Evolutionary conservation across 2,888 invertebrate species (phyloP).

Genomic region (Tuta absoluta): DNA sequence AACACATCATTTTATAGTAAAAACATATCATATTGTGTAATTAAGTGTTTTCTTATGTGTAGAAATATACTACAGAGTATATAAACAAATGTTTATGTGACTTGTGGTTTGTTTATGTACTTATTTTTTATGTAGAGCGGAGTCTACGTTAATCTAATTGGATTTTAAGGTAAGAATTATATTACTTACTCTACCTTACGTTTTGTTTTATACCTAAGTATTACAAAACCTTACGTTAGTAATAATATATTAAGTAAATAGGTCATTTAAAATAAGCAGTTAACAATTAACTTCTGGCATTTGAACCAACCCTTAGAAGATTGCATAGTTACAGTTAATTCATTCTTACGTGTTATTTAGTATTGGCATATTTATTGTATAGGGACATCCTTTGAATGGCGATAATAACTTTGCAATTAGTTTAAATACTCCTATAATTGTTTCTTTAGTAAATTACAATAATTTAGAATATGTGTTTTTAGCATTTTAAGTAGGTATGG

Average conservation of each 20-base stretch:
- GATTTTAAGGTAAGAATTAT: slow-evolving; percentile 46
- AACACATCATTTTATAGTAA: neutral
- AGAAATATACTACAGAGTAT: slow-evolving; percentile 10
- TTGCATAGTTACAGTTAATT: slow-evolving; percentile 5
- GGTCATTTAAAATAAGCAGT: slow-evolving; percentile 12
- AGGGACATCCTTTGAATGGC: neutral
- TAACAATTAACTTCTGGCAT: slow-evolving; percentile 21
- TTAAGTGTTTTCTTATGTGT: slow-evolving; percentile 9
- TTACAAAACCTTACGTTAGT: too few species aligned
- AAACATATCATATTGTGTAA: slow-evolving; percentile 5
- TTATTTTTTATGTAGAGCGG: slow-evolving; percentile 16
- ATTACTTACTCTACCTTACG: neutral
- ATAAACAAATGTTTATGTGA: slow-evolving; percentile 38
- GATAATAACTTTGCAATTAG: neutral
- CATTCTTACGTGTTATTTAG: neutral
- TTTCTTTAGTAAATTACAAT: too few species aligned
- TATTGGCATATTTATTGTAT: neutral
- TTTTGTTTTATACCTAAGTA: neutral
- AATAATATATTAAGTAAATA: neutral
- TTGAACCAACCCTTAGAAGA: slow-evolving; percentile 20
- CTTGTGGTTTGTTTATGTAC: slow-evolving; percentile 42
- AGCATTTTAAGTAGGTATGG: too few species aligned
- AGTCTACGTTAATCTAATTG: slow-evolving; percentile 38
- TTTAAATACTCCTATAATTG: neutral
- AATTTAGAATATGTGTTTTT: too few species aligned